Evolutionary conservation across 2,888 invertebrate genomes (phyloP).

Genomic region (Microchrysa polita): DNA sequence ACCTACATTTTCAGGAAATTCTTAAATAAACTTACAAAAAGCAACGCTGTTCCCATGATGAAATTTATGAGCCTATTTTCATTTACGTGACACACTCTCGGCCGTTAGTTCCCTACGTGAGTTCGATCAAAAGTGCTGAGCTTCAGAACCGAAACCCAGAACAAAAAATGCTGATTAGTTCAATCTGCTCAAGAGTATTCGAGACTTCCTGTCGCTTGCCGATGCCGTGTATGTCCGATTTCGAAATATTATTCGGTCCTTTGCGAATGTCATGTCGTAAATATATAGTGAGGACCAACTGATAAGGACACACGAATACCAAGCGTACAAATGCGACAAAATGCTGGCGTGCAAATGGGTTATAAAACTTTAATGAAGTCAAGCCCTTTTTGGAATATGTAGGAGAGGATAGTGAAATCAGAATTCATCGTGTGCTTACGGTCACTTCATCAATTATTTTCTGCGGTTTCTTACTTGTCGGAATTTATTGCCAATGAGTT

Average conservation of each 20-base stretch:
- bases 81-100: conserved; percentile 11
- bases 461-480: background rate
- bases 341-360: conserved; percentile 4
- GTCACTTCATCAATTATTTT: conserved; percentile 42
- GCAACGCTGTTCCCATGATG: background rate
- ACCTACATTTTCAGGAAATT: too few relatives aligned
- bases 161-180: conserved; percentile 34
- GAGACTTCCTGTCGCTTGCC: conserved; percentile 34
- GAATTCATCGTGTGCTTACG: conserved; percentile 22
- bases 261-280: conserved; percentile 12
- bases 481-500: conserved; percentile 34
- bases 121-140: background rate
- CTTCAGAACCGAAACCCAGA: conserved; percentile 10
- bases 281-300: conserved; percentile 36
- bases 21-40: background rate
- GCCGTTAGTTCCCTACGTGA: background rate
- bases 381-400: conserved; percentile 8
- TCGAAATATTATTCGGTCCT: conserved; percentile 16
- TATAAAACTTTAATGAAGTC: conserved; percentile 21
- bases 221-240: background rate
- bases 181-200: conserved; percentile 20
- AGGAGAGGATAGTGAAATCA: conserved; percentile 14
- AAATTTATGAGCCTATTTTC: background rate
- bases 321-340: conserved; percentile 11
- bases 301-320: conserved; percentile 40